Evolutionary conservation across 1,140 invertebrate species (phyloP).

Genomic region (Oreohelix idahoensis): DNA sequence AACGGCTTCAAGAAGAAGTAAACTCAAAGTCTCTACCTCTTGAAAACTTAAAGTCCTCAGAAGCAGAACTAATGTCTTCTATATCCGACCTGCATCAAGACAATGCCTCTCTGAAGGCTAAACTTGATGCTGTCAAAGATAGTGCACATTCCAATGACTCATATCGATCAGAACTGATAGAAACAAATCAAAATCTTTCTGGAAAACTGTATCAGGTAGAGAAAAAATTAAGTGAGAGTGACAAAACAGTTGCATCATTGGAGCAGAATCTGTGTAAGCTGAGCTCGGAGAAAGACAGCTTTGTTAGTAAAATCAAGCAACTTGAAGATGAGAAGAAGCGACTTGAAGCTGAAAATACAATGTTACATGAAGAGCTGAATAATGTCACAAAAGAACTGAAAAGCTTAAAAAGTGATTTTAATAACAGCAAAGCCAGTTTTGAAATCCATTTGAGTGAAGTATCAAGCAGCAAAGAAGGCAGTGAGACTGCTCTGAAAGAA

Average conservation of each 20-base stretch:
- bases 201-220: constrained; percentile 5
- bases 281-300: neutral
- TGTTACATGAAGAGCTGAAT: constrained; percentile 10
- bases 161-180: neutral
- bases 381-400: neutral
- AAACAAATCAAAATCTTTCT: constrained; percentile 24
- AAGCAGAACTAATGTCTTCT: neutral
- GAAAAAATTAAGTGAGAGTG: neutral
- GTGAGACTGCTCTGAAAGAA: neutral
- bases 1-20: neutral
- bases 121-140: neutral
- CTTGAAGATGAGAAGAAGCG: neutral
- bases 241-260: neutral
- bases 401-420: constrained; percentile 1
- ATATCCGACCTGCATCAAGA: neutral
- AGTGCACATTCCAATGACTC: neutral
- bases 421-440: neutral
- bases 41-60: neutral
- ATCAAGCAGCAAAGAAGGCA: neutral
- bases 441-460: neutral
- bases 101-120: neutral
- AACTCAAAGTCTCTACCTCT: neutral
- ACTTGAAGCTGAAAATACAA: constrained; percentile 23
- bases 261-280: neutral
- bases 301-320: neutral